Conservation (phyloP, 2,113 vertebrate genomes). For the Sminthopsis crassicaudata region DNA sequence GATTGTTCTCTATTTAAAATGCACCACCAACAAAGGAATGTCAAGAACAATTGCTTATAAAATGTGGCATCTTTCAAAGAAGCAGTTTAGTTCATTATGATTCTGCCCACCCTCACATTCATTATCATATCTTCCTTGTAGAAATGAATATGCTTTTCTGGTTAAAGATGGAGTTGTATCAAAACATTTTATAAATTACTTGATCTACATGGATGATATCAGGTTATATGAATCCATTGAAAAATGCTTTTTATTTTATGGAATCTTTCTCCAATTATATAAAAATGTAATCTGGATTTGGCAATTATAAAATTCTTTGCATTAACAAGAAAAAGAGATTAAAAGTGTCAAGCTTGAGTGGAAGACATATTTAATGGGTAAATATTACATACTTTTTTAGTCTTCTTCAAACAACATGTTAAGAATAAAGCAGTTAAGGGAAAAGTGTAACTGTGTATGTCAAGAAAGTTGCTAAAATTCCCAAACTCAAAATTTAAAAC, state of each 20-base stretch:
- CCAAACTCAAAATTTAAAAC: background rate
- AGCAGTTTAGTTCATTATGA: background rate
- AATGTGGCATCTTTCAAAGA: background rate
- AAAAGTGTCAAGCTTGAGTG: background rate
- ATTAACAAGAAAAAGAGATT: background rate
- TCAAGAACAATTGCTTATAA: background rate
- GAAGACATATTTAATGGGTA: background rate
- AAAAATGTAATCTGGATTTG: background rate
- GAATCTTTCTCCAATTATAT: background rate
- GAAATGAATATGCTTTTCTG: background rate
- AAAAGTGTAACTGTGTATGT: background rate
- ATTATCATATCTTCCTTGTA: background rate
- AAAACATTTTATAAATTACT: background rate
- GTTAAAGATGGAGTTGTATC: background rate
- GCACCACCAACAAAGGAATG: background rate
- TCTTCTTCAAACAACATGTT: background rate
- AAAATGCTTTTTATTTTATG: background rate
- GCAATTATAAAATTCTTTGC: background rate
- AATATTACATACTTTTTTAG: background rate
- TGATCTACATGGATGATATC: background rate
- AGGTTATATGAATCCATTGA: background rate
- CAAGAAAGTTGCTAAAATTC: background rate
- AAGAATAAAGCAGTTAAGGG: background rate
- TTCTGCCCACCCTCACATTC: background rate
- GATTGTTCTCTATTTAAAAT: conserved; percentile 1